Conservation (phyloP, 2,797 vertebrate genomes). For the Odontamblyopus rebecca region DNA sequence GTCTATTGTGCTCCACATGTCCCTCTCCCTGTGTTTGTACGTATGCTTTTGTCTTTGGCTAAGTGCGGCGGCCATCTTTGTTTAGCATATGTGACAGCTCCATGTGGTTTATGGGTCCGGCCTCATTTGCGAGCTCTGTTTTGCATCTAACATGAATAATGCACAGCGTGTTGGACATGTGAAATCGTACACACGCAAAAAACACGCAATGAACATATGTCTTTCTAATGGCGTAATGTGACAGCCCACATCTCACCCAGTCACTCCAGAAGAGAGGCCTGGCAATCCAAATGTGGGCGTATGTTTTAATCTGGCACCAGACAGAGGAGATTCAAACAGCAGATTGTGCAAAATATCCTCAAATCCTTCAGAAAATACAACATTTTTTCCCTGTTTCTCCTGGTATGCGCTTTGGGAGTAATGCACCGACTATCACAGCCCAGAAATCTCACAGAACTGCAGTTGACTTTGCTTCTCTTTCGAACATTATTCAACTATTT, state of each 20-base stretch:
- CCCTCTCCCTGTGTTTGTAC: not conserved
- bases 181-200: slow-evolving; percentile 53
- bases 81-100: slow-evolving; percentile 25
- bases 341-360: slow-evolving; percentile 56
- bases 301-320: slow-evolving; percentile 44
- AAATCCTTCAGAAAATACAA: slow-evolving; percentile 32
- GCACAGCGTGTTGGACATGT: slow-evolving; percentile 41
- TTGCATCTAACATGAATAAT: slow-evolving; percentile 61
- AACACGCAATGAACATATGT: slow-evolving; percentile 48
- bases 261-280: slow-evolving; percentile 44
- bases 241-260: slow-evolving; percentile 57
- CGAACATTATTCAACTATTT: slow-evolving; percentile 42
- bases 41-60: slow-evolving; percentile 18
- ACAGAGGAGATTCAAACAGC: slow-evolving; percentile 57
- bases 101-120: slow-evolving; percentile 40
- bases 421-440: slow-evolving; percentile 38
- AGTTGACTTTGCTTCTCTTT: slow-evolving; percentile 32
- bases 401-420: slow-evolving; percentile 34
- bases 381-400: not conserved
- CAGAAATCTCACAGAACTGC: slow-evolving; percentile 42
- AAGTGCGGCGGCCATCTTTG: slow-evolving; percentile 28
- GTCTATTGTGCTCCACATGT: slow-evolving; percentile 18
- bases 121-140: slow-evolving; percentile 28
- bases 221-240: slow-evolving; percentile 67
- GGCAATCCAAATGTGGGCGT: slow-evolving; percentile 35